Percentiles rank a stretch among this genome's conserved stretches.
phyloP scores from a whole-genome alignment of 2,113 vertebrate genomes.

The Sclerurus mexicanus region DNA sequence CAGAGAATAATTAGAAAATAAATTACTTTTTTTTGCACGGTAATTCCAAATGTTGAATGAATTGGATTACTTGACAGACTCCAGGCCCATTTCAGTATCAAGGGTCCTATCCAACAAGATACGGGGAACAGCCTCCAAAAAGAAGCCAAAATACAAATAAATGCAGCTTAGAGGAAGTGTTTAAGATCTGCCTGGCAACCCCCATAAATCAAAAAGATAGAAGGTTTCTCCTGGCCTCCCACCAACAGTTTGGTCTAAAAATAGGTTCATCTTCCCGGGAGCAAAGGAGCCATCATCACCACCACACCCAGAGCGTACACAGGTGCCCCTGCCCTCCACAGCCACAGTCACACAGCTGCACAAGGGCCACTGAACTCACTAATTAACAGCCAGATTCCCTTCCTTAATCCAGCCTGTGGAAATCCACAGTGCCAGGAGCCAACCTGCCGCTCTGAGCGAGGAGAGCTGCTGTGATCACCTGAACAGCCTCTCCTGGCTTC shows the following conservation, averaged over 20 bases:
- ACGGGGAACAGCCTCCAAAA: not conserved
- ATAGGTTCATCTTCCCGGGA: constrained; percentile 75
- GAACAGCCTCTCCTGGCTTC: not conserved
- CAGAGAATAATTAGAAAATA: constrained; percentile 87
- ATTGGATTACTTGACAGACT: constrained; percentile 65
- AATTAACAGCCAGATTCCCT: not conserved
- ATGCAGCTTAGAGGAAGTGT: constrained; percentile 51
- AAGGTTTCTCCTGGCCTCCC: constrained; percentile 70
- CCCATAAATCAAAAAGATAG: constrained; percentile 73
- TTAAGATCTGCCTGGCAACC: constrained; percentile 72
- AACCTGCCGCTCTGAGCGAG: not conserved
- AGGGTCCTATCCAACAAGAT: not conserved
- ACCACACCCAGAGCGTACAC: not conserved
- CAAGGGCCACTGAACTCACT: not conserved
- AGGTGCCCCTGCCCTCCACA: not conserved
- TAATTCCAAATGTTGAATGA: constrained; percentile 60
- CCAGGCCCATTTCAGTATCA: not conserved
- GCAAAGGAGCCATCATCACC: constrained; percentile 70
- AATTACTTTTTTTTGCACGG: constrained; percentile 75
- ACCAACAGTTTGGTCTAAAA: constrained; percentile 73
- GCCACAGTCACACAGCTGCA: not conserved
- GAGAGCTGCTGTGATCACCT: not conserved
- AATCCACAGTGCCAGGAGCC: fast-evolving
- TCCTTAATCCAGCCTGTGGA: not conserved
- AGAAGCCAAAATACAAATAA: constrained; percentile 31